phyloP scores from a whole-genome alignment of 2,888 invertebrate species.

The Ennomos fuscantarius region DNA sequence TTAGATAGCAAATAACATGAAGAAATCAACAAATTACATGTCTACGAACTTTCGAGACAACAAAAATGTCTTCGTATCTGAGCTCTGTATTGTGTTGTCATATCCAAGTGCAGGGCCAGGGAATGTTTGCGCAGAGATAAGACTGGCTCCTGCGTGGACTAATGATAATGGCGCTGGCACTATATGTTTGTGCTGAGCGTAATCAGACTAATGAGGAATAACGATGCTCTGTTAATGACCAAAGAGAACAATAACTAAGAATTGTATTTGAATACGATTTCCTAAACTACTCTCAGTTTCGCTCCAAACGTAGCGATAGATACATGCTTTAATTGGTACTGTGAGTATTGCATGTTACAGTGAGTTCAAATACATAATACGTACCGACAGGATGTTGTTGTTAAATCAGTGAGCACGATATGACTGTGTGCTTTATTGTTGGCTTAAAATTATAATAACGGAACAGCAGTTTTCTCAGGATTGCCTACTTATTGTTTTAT shows the following conservation, averaged over 20 bases:
- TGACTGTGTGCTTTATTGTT: constrained; percentile 24
- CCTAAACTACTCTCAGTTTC: constrained; percentile 52
- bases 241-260: constrained; percentile 50
- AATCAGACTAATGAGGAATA: constrained; percentile 69
- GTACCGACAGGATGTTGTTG: constrained; percentile 25
- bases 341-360: constrained; percentile 33
- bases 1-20: constrained; percentile 13
- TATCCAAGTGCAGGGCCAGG: constrained; percentile 51
- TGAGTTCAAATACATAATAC: constrained; percentile 26
- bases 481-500: constrained; percentile 28
- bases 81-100: constrained; percentile 35
- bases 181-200: constrained; percentile 67
- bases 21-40: constrained; percentile 1
- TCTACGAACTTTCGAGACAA: constrained; percentile 6
- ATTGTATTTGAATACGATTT: constrained; percentile 11
- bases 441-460: constrained; percentile 27
- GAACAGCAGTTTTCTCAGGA: constrained; percentile 25
- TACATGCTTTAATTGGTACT: constrained; percentile 16
- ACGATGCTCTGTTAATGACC: constrained; percentile 62
- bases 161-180: constrained; percentile 70
- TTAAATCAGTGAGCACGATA: constrained; percentile 28
- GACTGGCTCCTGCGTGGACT: constrained; percentile 64
- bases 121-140: constrained; percentile 63
- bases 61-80: constrained; percentile 27
- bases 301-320: constrained; percentile 44